phyloP scores from a whole-genome alignment of 2,888 invertebrate species.

The Synanthedon vespiformis region DNA sequence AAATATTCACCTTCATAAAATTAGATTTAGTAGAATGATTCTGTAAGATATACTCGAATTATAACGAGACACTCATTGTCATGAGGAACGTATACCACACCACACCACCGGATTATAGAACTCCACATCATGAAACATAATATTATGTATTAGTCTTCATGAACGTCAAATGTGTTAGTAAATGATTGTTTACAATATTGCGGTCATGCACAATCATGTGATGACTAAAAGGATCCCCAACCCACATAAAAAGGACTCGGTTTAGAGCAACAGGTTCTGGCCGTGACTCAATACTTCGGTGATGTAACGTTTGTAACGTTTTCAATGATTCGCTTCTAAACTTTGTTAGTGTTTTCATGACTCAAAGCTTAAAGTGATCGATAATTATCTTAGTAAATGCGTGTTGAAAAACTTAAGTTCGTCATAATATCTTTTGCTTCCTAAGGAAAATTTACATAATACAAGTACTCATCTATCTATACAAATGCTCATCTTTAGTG shows the following conservation, averaged over 20 bases:
- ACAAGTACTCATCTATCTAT: too few species aligned
- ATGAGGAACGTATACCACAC: conserved; percentile 9
- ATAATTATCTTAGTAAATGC: background rate
- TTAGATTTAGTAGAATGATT: too few species aligned
- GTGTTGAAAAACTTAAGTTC: too few species aligned
- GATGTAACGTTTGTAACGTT: conserved; percentile 60
- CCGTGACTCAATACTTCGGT: conserved; percentile 63
- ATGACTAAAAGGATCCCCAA: conserved; percentile 58
- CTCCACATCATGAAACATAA: conserved; percentile 14
- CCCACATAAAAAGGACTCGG: conserved; percentile 47
- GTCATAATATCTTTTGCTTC: too few species aligned
- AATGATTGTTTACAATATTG: conserved; percentile 37
- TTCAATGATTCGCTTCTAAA: conserved; percentile 43
- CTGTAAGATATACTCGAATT: background rate
- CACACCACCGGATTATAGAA: conserved; percentile 3
- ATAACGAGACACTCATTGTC: background rate
- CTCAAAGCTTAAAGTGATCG: background rate
- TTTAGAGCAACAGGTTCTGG: conserved; percentile 36
- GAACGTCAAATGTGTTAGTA: conserved; percentile 26
- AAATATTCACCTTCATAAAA: too few species aligned
- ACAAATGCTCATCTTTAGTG: too few species aligned
- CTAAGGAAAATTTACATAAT: too few species aligned
- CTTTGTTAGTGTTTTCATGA: conserved; percentile 26
- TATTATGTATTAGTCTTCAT: conserved; percentile 15
- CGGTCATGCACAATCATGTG: conserved; percentile 34